Base-by-base conservation (phyloP, 2,888 invertebrate species). In the Philereme transversata region DNA sequence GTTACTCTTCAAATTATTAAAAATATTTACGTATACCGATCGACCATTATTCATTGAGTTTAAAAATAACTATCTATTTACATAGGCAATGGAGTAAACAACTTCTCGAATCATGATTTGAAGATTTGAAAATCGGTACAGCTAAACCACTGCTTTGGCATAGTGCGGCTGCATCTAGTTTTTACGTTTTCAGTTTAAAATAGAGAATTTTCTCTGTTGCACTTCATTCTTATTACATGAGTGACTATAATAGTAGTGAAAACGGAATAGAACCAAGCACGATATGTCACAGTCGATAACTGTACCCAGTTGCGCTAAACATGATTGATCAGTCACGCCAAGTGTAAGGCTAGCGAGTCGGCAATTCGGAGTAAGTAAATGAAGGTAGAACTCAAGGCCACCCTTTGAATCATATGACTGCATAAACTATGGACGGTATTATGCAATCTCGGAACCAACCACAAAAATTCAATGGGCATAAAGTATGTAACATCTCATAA, bases 331-430 rank as follows among this genome's bases (percentile, higher is more conserved):
- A 67, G 70, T 73, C 70, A 70, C 67, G 71, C 63, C 51, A 69
- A 62, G 65, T 65, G 62, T 67, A 75, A 78, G 78, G 77, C 69
- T 68, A 77, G 69, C 76, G 48, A 67, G 71, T 67, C 56, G 62
- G 64, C 60, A 44, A 56, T 63, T 70, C 63, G 61, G 69, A 65
- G 67, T 64, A 22, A 22, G 22, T 57, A 52, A 61, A 52, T 57
- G 60, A 60, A 69, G 72, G 71, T 65, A 65, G 64, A 57, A 48
- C 57, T 41, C 69, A 66, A 73, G 71, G 70, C 60, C 61, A 40
- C 6, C 40, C 40, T 40, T 8, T 40, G 8, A 7, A 67, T 57
- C 67, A 40, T 61, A 44, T 57, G 50, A 53, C 52, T 54, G 64
- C 62, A 67, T 65, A 57, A 53, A 40, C 56, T 53, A 35, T 9